Percentiles rank a stretch among this genome's conserved stretches.
phyloP scores from a whole-genome alignment of 2,113 vertebrate genomes.

The Notothenia rossii region DNA sequence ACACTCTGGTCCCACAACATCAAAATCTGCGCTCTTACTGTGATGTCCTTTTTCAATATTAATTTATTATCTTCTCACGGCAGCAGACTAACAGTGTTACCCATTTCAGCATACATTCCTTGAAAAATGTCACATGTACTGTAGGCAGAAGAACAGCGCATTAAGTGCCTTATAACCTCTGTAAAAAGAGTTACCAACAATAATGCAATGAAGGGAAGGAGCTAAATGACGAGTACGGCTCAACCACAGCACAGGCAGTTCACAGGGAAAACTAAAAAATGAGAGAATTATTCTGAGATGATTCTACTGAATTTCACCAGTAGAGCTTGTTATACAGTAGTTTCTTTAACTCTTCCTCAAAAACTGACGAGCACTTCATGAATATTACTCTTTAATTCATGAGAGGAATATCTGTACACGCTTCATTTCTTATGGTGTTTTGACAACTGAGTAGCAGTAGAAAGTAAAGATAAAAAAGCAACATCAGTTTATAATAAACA shows the following conservation, averaged over 20 bases:
- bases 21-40: constrained; percentile 58
- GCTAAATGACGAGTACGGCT: constrained; percentile 65
- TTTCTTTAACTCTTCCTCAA: constrained; percentile 34
- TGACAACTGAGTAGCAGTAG: constrained; percentile 35
- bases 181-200: constrained; percentile 60
- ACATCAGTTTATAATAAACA: constrained; percentile 62
- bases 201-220: constrained; percentile 55
- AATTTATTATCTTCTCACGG: constrained; percentile 61
- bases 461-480: constrained; percentile 59
- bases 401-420: constrained; percentile 36
- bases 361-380: constrained; percentile 38
- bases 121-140: constrained; percentile 64
- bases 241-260: constrained; percentile 79
- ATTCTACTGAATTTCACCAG: constrained; percentile 57
- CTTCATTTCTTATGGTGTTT: constrained; percentile 18
- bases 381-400: constrained; percentile 28
- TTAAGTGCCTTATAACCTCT: constrained; percentile 69
- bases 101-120: constrained; percentile 74
- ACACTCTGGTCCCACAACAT: constrained; percentile 62
- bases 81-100: constrained; percentile 74
- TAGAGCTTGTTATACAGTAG: constrained; percentile 69
- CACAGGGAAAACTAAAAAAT: constrained; percentile 44
- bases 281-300: constrained; percentile 62
- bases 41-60: constrained; percentile 72
- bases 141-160: constrained; percentile 74